phyloP scores from a whole-genome alignment of 2,113 vertebrate genomes.

The Daubentonia madagascariensis region DNA sequence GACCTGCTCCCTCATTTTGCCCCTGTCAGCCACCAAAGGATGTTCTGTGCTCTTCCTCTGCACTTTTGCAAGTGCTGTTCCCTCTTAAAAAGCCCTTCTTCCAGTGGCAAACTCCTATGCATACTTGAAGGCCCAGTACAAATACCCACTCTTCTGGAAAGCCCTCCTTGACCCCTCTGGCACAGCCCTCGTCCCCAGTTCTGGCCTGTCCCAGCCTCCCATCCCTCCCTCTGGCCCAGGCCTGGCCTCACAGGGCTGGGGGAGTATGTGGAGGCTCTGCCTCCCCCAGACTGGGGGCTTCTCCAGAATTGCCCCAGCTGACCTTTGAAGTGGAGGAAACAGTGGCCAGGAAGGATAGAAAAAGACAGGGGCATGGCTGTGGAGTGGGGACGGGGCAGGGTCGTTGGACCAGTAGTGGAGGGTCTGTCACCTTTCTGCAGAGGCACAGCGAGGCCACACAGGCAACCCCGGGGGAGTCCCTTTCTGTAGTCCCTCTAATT shows the following conservation, averaged over 20 bases:
- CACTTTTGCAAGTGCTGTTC: background rate
- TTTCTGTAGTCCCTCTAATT: background rate
- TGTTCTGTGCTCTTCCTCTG: background rate
- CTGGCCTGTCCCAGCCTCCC: background rate
- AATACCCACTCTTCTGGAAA: background rate
- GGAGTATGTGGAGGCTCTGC: background rate
- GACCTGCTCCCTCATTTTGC: background rate
- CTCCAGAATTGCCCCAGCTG: background rate
- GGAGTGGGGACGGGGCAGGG: background rate
- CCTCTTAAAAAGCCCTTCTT: background rate
- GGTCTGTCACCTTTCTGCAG: background rate
- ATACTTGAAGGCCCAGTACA: background rate
- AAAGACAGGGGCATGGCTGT: too few species aligned
- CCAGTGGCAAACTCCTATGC: background rate
- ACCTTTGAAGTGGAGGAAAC: background rate
- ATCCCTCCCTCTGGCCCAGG: background rate
- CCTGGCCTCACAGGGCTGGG: background rate
- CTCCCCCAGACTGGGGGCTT: background rate
- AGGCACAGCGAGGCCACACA: background rate
- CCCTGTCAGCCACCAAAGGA: background rate
- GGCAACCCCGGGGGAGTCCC: background rate
- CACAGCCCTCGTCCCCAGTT: background rate
- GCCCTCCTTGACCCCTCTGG: background rate
- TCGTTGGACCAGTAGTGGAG: background rate
- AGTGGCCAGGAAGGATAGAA: background rate